phyloP scores from a whole-genome alignment of 2,113 vertebrate genomes.

The Mus spicilegus region DNA sequence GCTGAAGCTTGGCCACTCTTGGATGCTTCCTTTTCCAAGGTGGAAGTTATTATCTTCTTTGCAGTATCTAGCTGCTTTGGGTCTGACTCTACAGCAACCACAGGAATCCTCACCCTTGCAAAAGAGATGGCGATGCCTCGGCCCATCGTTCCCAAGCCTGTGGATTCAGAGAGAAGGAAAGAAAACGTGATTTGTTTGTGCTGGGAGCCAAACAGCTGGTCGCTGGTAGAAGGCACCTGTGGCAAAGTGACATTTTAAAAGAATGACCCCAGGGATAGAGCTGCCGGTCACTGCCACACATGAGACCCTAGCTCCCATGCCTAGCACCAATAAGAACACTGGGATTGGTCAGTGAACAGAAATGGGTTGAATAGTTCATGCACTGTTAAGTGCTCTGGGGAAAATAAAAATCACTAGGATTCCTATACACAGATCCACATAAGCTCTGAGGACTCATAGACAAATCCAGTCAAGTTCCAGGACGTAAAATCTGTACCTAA shows the following conservation, averaged over 20 bases:
- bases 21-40: constrained; percentile 88
- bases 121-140: constrained; percentile 92
- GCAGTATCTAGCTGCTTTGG: constrained; percentile 88
- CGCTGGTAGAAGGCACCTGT: background rate
- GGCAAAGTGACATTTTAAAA: background rate
- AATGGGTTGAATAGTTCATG: background rate
- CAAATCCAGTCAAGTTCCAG: background rate
- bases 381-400: background rate
- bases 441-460: background rate
- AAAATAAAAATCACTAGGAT: background rate
- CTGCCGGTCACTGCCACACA: background rate
- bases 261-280: background rate
- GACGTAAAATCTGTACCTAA: background rate
- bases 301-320: background rate
- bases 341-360: background rate
- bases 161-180: constrained; percentile 65
- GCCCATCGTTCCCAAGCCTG: constrained; percentile 97
- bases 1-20: constrained; percentile 80
- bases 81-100: constrained; percentile 92
- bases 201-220: background rate
- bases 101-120: constrained; percentile 89
- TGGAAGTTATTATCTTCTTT: constrained; percentile 84
- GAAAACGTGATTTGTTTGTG: constrained; percentile 31
- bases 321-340: background rate
- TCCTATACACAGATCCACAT: background rate